A percentile compares a stretch with the other conserved stretches of the same genome.
Conservation (phyloP, 2,888 invertebrate species). For the Acanthoscelides obtectus region DNA sequence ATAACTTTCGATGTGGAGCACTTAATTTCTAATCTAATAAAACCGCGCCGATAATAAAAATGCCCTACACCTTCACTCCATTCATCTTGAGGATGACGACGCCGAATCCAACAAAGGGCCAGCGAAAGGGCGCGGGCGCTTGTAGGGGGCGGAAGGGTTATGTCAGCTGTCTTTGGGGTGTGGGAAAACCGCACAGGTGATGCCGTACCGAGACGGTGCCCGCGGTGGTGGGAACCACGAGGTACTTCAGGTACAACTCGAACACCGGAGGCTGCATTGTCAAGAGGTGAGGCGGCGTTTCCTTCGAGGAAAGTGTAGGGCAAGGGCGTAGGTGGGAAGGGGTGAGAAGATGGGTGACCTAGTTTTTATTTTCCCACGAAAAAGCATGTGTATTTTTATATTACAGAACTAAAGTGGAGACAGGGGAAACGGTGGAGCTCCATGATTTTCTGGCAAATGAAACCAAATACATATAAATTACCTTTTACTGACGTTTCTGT, state of each 20-base stretch:
- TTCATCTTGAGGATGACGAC: background rate
- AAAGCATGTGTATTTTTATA: too few relatives aligned
- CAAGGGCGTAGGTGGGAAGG: background rate
- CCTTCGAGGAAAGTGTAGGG: background rate
- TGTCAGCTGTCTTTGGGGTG: constrained; percentile 43
- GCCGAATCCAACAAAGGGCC: background rate
- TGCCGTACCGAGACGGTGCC: constrained; percentile 23
- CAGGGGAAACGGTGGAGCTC: too few relatives aligned
- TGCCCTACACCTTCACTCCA: background rate
- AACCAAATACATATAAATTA: too few relatives aligned
- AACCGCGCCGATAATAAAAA: background rate
- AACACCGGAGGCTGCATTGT: constrained; percentile 1
- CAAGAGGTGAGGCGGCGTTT: background rate
- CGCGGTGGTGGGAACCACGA: constrained; percentile 4
- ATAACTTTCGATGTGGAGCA: too few relatives aligned
- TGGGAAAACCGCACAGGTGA: constrained; percentile 45
- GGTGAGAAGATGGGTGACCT: background rate
- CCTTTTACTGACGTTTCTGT: too few relatives aligned
- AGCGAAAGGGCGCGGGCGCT: background rate
- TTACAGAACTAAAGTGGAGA: too few relatives aligned
- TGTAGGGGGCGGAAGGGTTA: constrained; percentile 41
- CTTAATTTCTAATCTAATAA: background rate
- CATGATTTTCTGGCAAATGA: too few relatives aligned
- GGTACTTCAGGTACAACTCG: constrained; percentile 14
- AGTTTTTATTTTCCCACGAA: background rate